Conservation (phyloP, 2,797 vertebrate genomes). For the Sternotherus odoratus region DNA sequence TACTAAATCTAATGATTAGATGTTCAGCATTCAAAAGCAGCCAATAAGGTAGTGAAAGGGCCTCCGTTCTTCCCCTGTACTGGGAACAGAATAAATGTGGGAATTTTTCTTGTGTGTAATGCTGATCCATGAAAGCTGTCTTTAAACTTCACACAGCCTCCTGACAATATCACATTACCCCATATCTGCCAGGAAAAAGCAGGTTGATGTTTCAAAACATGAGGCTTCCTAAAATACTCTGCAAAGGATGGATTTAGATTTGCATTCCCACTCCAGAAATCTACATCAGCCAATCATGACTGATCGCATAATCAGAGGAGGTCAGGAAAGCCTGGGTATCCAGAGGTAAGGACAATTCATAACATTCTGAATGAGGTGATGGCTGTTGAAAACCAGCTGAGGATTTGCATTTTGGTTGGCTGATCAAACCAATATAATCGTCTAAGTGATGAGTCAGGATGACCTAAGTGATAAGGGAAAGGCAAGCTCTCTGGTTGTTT, state of each 20-base stretch:
- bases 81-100: background rate
- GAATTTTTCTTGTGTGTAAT: background rate
- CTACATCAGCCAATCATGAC: background rate
- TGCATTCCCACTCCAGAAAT: background rate
- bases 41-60: background rate
- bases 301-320: background rate
- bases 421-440: background rate
- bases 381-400: background rate
- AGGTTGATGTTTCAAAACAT: background rate
- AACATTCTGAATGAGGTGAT: background rate
- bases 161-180: background rate
- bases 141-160: background rate
- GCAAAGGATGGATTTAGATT: background rate
- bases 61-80: background rate
- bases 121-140: background rate
- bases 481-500: background rate
- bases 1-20: background rate
- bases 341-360: background rate
- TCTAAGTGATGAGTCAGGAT: background rate
- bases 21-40: background rate
- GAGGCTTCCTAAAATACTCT: background rate
- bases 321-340: background rate
- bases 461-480: background rate
- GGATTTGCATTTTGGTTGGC: background rate
- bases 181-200: background rate